Evolutionary conservation across 2,888 invertebrate species (phyloP), one percentile per base, ranked within the genome.

Genomic region (Eupithecia exiguata): DNA sequence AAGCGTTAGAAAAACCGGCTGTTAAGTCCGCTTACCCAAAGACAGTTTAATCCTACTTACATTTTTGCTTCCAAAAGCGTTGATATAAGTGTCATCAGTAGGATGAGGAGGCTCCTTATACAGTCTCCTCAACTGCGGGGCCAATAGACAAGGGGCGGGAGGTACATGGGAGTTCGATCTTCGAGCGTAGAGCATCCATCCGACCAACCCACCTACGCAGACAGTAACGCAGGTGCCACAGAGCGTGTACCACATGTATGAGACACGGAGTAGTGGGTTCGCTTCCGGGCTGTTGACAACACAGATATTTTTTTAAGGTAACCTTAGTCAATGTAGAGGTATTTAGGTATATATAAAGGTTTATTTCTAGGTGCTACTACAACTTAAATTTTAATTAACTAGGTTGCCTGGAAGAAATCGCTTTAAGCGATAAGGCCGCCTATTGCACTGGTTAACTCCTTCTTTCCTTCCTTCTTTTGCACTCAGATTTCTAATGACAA

Each of bases 161-260:
- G 90, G 86, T 3, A 94, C 82, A 70, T 93, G 86, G 0, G 92
- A 87, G 30, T 84, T 85, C 7, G 92, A 91, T 7, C 74, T 71
- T 7, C 89, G 78, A 36, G 84, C 83, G 2, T 89, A 84, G 74
- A 88, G 87, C 1, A 91, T 70, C 38, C 89, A 86, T 0, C 94
- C 89, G 3, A 89, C 87, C 0, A 87, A 76, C 21, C 86, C 82
- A 0, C 94, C 94, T 1, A 91, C 87, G 68, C 84, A 84, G 7
- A 94, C 86, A 0, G 91, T 91, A 30, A 92, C 81, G 18, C 89
- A 36, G 36, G 89, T 85, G 0, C 94, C 94, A 0, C 89, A 87
- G 16, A 96, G 86, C 0, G 97, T 97, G 82, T 97, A 97, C 96
- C 97, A 97, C 85, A 97, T 94, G 89, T 97, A 97, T 0, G 97